phyloP scores from a whole-genome alignment of 2,113 vertebrate genomes.

The Sphyrna mokarran region DNA sequence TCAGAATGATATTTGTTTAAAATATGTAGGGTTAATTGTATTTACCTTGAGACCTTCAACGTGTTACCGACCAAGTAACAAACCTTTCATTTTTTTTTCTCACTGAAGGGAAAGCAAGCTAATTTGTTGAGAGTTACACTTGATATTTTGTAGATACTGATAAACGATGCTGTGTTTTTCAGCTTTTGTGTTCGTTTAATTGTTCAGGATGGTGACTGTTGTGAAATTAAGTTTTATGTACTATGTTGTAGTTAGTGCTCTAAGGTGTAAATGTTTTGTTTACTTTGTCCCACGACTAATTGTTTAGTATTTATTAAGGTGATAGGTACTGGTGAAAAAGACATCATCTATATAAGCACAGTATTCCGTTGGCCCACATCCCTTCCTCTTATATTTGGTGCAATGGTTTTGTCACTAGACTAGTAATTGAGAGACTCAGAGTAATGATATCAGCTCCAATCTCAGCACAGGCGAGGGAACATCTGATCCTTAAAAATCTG shows the following conservation, averaged over 20 bases:
- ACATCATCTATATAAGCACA: no score
- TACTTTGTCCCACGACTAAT: not conserved
- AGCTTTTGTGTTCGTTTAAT: not conserved
- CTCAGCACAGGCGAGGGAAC: no score
- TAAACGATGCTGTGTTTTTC: not conserved
- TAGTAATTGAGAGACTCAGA: no score
- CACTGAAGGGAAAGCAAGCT: not conserved
- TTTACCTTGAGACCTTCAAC: not conserved
- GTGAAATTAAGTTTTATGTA: not conserved
- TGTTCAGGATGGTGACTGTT: not conserved
- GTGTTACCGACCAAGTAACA: not conserved
- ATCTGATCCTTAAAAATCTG: no score
- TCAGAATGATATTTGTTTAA: not conserved
- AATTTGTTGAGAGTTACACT: not conserved
- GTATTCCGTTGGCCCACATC: no score
- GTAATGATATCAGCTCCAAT: no score
- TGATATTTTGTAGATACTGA: not conserved
- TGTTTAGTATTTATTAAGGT: not conserved
- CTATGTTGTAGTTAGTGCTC: no score
- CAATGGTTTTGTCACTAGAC: no score
- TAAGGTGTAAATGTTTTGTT: not conserved
- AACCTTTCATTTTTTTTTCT: not conserved
- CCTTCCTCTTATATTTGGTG: no score
- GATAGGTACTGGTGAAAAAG: not conserved
- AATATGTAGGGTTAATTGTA: not conserved